Base-by-base conservation (phyloP, 2,888 invertebrate genomes). In the Ypsolopha sequella region DNA sequence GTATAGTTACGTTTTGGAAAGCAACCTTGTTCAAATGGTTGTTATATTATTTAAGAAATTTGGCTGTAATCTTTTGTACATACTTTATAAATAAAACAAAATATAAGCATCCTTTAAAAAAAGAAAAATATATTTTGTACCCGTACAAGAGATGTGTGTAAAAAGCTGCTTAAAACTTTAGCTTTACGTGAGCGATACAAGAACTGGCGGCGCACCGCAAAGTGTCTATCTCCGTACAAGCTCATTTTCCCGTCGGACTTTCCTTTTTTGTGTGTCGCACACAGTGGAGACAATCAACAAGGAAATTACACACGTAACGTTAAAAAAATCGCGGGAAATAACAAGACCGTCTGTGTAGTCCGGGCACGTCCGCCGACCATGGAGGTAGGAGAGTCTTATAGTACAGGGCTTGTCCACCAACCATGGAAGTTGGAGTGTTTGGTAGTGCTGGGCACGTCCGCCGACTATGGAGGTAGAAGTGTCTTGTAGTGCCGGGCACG, bases 301-400 rank as follows among this genome's bases (percentile, higher is more conserved):
- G 58, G 59, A 52, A 66, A 72, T 73, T 70, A 72, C 70, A 68
- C 70, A 68, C 70, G 72, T 72, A 69, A 71, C 64, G 53, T 61
- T 59, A 62, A 63, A 68, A 68, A 65, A 70, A 68, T 70, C 63
- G 64, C 61, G 54, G 36, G 52, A 56, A 53, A 56, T 52, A 51
- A 49, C 39, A 24, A 46, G 43, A 43, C 6, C 13, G 14, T 11
- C 48, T 13, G 13, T 48, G 43, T 44, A 10, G 52, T 39, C 51
- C n/a, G 51, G 52, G 50, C 56, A 56, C 54, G 54, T 53, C n/a
- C 50, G 41, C 48, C 4, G 6, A 36, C 44, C 49, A 47, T 48
- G 14, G 53, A 51, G 49, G 48, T 48, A 36, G 14, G 46, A 52
- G 43, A 7, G 11, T 24, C 24, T n/a, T n/a, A n/a, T n/a, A n/a